A percentile compares a stretch with the other conserved stretches of the same genome.
Evolutionary conservation across 2,113 vertebrate species (phyloP).

Genomic region (Dipodomys merriami): DNA sequence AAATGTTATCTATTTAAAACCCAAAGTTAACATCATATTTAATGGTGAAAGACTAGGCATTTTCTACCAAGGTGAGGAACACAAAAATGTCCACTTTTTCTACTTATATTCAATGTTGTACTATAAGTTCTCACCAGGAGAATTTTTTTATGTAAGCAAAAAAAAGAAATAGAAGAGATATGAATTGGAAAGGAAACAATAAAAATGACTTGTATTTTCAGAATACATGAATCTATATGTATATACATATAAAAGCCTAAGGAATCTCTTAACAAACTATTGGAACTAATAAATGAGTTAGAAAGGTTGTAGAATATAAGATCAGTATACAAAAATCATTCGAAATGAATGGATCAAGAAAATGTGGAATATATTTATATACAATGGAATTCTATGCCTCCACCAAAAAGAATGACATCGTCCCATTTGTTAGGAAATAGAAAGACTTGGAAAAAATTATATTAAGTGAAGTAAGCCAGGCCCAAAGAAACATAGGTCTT

Average conservation of each 20-base stretch:
- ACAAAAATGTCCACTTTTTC: not conserved
- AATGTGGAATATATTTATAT: too few species aligned
- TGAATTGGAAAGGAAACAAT: not conserved
- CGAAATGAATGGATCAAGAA: not conserved
- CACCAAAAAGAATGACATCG: too few species aligned
- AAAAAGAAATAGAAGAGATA: constrained; percentile 19
- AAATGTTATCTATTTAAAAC: too few species aligned
- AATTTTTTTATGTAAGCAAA: not conserved
- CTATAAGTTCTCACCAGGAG: not conserved
- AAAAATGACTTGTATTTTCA: not conserved
- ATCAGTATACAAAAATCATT: not conserved
- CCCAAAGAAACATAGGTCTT: too few species aligned
- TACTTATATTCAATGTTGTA: not conserved
- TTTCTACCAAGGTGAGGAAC: constrained; percentile 1
- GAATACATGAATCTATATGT: not conserved
- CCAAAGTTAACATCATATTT: not conserved
- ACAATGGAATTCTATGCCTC: too few species aligned
- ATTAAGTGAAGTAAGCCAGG: too few species aligned
- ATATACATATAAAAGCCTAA: too few species aligned
- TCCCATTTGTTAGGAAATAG: too few species aligned
- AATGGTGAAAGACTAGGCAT: not conserved
- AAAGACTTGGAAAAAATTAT: too few species aligned
- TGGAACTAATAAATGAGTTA: not conserved
- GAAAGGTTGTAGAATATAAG: not conserved
- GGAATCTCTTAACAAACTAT: not conserved